Evolutionary conservation across 2,888 invertebrate genomes (phyloP).

Genomic region (Helobdella robusta): DNA sequence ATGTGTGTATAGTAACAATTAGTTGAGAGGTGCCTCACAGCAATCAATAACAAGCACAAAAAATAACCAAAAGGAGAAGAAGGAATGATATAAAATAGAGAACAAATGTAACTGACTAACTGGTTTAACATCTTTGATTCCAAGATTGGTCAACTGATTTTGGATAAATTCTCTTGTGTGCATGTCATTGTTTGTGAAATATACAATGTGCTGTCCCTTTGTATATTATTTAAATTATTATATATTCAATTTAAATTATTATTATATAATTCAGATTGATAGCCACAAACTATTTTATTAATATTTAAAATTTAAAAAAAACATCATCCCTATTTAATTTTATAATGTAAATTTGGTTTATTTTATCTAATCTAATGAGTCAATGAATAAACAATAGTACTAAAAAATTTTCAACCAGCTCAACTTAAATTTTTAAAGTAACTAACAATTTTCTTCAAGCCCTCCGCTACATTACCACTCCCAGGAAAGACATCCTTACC

Average conservation of each 20-base stretch:
- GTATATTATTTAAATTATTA: background rate
- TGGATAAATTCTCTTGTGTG: conserved; percentile 7
- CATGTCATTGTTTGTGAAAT: conserved; percentile 13
- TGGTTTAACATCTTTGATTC: background rate
- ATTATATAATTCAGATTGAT: no score
- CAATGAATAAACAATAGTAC: background rate
- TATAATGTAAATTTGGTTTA: no score
- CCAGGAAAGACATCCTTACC: background rate
- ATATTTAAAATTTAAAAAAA: no score
- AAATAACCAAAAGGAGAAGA: background rate
- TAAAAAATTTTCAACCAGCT: background rate
- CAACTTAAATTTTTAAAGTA: background rate
- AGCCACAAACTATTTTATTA: no score
- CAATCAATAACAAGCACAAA: background rate
- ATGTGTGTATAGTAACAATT: no score
- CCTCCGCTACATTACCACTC: background rate
- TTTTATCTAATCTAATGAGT: no score
- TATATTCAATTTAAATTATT: no score
- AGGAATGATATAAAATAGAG: background rate
- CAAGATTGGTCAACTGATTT: conserved; percentile 3
- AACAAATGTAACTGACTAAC: background rate
- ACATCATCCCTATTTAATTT: no score
- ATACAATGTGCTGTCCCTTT: conserved; percentile 4
- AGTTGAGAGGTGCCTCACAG: no score
- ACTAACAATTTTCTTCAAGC: conserved; percentile 1